Conservation (phyloP, 2,113 vertebrate species). For the Sciurus niger region DNA sequence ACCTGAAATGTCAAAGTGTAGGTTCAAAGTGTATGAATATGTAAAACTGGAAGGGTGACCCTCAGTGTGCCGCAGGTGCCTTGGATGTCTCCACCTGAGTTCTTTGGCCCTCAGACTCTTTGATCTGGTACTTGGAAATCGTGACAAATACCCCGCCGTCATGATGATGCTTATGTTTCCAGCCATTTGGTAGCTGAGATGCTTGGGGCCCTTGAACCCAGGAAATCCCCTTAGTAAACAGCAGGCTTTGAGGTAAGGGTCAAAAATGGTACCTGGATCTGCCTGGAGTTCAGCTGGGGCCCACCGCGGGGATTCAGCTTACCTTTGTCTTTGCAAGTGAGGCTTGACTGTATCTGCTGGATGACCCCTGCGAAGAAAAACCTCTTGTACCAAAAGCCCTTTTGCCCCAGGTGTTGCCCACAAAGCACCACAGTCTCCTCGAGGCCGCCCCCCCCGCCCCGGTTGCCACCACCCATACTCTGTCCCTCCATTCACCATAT, state of each 20-base stretch:
- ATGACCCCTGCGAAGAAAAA: background rate
- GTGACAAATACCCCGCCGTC: constrained; percentile 14
- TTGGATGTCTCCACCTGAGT: background rate
- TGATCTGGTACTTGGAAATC: constrained; percentile 35
- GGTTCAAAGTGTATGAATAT: constrained; percentile 3
- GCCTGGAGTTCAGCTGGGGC: background rate
- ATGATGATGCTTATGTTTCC: background rate
- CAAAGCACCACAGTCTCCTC: background rate
- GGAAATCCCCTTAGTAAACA: constrained; percentile 71
- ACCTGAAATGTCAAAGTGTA: constrained; percentile 13
- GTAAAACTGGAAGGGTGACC: background rate
- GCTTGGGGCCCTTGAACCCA: constrained; percentile 27
- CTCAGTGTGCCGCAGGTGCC: background rate
- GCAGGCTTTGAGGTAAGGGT: background rate
- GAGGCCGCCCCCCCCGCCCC: too few relatives aligned
- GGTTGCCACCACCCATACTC: too few relatives aligned
- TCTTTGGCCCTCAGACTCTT: background rate
- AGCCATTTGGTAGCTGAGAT: constrained; percentile 34
- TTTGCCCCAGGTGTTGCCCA: background rate
- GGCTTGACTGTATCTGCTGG: background rate
- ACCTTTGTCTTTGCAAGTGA: background rate
- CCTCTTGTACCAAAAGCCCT: background rate
- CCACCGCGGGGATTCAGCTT: background rate
- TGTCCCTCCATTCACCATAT: background rate
- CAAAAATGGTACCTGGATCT: background rate